Evolutionary conservation across 2,797 vertebrate genomes (phyloP).

Genomic region (Bradypodion ventrale): DNA sequence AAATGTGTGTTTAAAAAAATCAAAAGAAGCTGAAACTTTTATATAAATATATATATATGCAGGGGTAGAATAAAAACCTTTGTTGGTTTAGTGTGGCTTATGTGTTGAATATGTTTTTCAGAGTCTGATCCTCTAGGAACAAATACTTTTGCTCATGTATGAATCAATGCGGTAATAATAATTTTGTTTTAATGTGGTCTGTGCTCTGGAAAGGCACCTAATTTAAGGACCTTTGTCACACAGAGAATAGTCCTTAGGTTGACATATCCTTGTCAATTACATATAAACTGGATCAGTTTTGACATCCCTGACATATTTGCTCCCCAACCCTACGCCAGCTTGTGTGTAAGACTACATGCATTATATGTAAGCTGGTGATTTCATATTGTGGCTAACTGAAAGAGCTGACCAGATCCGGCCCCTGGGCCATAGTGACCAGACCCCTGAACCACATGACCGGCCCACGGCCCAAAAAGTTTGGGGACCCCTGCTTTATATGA

Average conservation of each 20-base stretch:
- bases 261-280: not conserved
- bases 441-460: no score
- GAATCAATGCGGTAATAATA: not conserved
- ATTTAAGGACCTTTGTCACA: not conserved
- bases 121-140: not conserved
- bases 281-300: not conserved
- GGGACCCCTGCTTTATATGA: no score
- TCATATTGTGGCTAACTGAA: not conserved
- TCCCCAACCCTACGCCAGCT: no score
- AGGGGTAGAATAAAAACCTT: slow-evolving; percentile 68
- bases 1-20: slow-evolving; percentile 70
- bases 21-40: slow-evolving; percentile 33
- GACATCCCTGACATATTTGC: no score
- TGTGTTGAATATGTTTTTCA: not conserved
- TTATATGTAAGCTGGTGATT: not conserved
- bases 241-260: not conserved
- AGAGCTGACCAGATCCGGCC: no score
- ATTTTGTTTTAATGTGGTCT: no score
- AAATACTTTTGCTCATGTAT: not conserved
- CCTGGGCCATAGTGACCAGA: no score
- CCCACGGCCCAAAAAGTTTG: no score
- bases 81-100: slow-evolving; percentile 7
- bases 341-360: no score
- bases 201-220: not conserved
- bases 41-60: slow-evolving; percentile 78